Conservation (phyloP, 2,113 vertebrate genomes). For the Cottus gobio region DNA sequence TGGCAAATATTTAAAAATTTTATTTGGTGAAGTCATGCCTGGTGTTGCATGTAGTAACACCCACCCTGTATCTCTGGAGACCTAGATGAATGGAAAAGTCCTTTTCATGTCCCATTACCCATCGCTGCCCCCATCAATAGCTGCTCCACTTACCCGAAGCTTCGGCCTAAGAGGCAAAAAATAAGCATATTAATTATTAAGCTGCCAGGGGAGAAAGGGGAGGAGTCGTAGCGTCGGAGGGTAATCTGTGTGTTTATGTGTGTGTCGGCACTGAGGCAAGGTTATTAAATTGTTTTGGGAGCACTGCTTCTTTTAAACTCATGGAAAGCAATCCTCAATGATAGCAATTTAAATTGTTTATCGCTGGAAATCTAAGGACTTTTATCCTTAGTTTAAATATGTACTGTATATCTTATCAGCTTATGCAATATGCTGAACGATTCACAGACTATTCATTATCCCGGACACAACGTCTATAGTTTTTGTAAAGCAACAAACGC, state of each 20-base stretch:
- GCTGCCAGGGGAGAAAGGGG: slow-evolving; percentile 50
- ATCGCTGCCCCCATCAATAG: slow-evolving; percentile 63
- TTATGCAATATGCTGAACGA: neutral
- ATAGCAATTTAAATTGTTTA: slow-evolving; percentile 32
- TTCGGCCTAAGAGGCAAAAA: slow-evolving; percentile 68
- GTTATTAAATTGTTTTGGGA: slow-evolving; percentile 47
- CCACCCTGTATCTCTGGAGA: slow-evolving; percentile 51
- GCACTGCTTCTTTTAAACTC: slow-evolving; percentile 43
- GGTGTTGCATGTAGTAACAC: slow-evolving; percentile 58
- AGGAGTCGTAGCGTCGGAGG: slow-evolving; percentile 38
- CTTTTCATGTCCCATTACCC: slow-evolving; percentile 77
- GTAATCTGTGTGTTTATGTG: slow-evolving; percentile 53
- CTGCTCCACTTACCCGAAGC: slow-evolving; percentile 62
- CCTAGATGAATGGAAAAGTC: slow-evolving; percentile 55
- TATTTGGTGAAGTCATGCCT: slow-evolving; percentile 38
- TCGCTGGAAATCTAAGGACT: neutral
- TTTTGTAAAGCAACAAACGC: neutral
- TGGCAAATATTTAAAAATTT: slow-evolving; percentile 4
- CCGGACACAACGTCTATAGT: neutral
- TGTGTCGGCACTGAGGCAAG: slow-evolving; percentile 12
- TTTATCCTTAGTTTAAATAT: slow-evolving; percentile 14
- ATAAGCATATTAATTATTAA: slow-evolving; percentile 79
- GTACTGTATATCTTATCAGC: neutral
- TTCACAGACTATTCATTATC: neutral
- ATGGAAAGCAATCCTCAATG: slow-evolving; percentile 3